These are phyloP conservation scores for Ciconia stormi DNA, from an alignment of 2,113 vertebrate species.

Conservation along the genomic window DNA sequence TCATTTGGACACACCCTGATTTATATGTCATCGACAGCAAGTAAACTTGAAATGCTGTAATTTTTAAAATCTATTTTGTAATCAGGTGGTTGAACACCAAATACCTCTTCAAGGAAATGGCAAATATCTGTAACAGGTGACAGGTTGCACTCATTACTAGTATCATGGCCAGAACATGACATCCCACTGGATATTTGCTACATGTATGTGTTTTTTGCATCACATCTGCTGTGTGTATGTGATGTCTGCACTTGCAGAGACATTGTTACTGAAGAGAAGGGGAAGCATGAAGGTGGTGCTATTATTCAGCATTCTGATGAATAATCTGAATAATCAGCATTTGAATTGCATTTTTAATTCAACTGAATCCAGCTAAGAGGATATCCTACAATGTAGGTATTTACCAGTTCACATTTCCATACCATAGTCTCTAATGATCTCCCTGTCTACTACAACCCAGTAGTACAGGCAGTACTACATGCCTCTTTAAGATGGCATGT, in stretches of 20 bases:
- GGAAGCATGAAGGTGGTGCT: not conserved
- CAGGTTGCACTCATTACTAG: not conserved
- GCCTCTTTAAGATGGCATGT: not conserved
- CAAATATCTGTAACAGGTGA: not conserved
- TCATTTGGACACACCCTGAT: not conserved
- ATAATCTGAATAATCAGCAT: not conserved
- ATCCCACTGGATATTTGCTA: not conserved
- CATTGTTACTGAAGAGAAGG: not conserved
- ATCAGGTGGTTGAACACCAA: not conserved
- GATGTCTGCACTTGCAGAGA: not conserved
- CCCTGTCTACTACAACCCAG: not conserved
- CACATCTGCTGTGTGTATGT: not conserved
- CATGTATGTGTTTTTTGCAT: not conserved
- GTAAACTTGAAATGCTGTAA: not conserved
- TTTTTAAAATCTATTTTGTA: not conserved
- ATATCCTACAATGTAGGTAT: not conserved
- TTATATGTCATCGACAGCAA: not conserved
- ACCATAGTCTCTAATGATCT: not conserved
- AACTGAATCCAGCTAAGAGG: not conserved
- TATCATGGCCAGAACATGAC: not conserved
- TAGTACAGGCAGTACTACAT: not conserved
- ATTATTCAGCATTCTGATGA: not conserved
- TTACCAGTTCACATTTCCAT: not conserved
- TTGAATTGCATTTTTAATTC: not conserved
- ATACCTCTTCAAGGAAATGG: not conserved